Percentiles rank a stretch among this genome's conserved stretches.
Conservation (phyloP, 2,797 vertebrate species). For the Limnodromus scolopaceus region DNA sequence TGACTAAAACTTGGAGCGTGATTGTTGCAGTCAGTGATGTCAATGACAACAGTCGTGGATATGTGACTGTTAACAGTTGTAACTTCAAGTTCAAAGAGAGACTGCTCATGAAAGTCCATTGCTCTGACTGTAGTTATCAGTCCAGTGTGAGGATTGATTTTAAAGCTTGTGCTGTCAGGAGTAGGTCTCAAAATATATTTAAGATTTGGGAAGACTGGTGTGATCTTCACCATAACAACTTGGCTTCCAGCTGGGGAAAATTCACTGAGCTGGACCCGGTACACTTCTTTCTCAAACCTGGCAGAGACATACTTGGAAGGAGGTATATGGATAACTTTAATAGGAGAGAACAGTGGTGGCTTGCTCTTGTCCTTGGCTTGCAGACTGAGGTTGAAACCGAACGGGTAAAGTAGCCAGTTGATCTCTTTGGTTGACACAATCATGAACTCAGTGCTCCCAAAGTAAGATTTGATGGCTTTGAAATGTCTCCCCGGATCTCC, state of each 20-base stretch:
- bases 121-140: slow-evolving; percentile 84
- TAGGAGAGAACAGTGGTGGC: slow-evolving; percentile 80
- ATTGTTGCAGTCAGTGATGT: slow-evolving; percentile 91
- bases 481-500: slow-evolving; percentile 89
- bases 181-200: slow-evolving; percentile 86
- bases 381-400: slow-evolving; percentile 92
- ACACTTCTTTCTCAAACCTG: slow-evolving; percentile 85
- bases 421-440: slow-evolving; percentile 88
- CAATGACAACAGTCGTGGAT: slow-evolving; percentile 81
- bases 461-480: slow-evolving; percentile 84
- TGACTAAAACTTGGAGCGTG: slow-evolving; percentile 86
- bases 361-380: slow-evolving; percentile 87
- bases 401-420: slow-evolving; percentile 85
- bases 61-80: slow-evolving; percentile 78
- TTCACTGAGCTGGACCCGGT: slow-evolving; percentile 87
- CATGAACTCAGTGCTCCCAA: slow-evolving; percentile 85
- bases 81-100: slow-evolving; percentile 88
- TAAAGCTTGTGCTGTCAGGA: slow-evolving; percentile 83
- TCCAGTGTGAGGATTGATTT: slow-evolving; percentile 88
- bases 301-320: slow-evolving; percentile 78
- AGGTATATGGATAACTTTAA: slow-evolving; percentile 85
- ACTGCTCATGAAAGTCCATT: slow-evolving; percentile 85
- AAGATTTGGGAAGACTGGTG: slow-evolving; percentile 75
- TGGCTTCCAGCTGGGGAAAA: slow-evolving; percentile 88
- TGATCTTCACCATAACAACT: slow-evolving; percentile 84